phyloP scores from a whole-genome alignment of 2,888 invertebrate genomes.

The Siphlonurus alternatus region DNA sequence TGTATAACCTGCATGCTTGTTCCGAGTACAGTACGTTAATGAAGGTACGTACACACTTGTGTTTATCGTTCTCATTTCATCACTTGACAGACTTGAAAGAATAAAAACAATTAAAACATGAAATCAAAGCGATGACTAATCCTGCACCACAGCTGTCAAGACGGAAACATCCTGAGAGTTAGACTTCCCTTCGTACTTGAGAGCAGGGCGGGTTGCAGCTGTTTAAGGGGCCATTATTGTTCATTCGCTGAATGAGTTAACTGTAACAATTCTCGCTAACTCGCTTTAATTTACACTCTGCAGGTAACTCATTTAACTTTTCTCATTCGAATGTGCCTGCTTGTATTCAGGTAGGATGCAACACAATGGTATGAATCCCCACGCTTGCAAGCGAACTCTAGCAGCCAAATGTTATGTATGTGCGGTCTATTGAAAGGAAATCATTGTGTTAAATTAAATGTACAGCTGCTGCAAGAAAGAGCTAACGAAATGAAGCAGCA shows the following conservation, averaged over 20 bases:
- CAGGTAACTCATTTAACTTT: background rate
- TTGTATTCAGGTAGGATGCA: background rate
- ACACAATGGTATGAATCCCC: background rate
- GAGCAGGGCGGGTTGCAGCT: background rate
- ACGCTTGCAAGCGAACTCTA: background rate
- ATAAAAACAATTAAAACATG: too few relatives aligned
- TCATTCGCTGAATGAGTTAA: background rate
- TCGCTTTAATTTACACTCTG: background rate
- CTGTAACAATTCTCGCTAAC: too few relatives aligned
- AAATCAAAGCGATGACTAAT: too few relatives aligned
- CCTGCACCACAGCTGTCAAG: too few relatives aligned
- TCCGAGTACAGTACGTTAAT: too few relatives aligned
- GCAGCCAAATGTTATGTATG: background rate
- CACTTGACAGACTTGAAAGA: too few relatives aligned
- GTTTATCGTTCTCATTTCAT: too few relatives aligned
- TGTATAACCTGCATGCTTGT: too few relatives aligned
- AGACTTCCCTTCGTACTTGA: background rate
- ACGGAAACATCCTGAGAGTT: background rate
- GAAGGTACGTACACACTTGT: too few relatives aligned
- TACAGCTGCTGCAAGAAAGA: background rate
- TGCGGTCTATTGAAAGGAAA: background rate
- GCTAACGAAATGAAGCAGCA: too few relatives aligned
- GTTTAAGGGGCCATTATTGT: background rate
- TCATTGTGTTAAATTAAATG: background rate
- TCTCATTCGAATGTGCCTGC: background rate